Conservation (phyloP, 2,888 invertebrate genomes). For the Eristalinus aeneus region DNA sequence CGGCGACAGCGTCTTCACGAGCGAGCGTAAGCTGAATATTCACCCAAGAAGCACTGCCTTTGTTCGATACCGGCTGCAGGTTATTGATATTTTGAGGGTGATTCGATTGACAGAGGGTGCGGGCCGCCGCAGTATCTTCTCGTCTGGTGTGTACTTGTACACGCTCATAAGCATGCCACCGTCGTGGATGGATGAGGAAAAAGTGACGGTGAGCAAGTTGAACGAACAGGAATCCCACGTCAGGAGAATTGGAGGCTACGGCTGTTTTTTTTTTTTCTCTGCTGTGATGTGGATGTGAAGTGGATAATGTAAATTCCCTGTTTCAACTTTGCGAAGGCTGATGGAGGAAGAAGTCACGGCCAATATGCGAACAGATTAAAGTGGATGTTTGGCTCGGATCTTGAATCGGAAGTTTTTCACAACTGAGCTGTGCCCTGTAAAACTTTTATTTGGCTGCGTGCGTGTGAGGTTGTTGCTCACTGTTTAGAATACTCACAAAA, state of each 20-base stretch:
- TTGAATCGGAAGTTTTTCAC: neutral
- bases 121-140: neutral
- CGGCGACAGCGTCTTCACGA: neutral
- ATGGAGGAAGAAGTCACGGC: neutral
- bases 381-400: neutral
- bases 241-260: neutral
- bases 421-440: neutral
- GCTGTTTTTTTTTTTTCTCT: too few relatives aligned
- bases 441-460: neutral
- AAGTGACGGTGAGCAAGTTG: neutral
- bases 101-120: neutral
- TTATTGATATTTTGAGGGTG: constrained; percentile 44
- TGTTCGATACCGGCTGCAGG: constrained; percentile 26
- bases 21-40: constrained; percentile 41
- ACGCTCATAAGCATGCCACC: neutral
- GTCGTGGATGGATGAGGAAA: neutral
- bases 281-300: neutral
- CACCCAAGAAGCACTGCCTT: constrained; percentile 14
- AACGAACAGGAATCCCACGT: neutral
- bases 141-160: neutral
- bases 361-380: neutral
- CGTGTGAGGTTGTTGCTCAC: too few relatives aligned
- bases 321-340: neutral
- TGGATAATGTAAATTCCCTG: neutral
- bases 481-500: too few relatives aligned